Evolutionary conservation across 2,797 vertebrate genomes (phyloP), one percentile per base, ranked within the genome.

Genomic region (Acrocephalus scirpaceus): DNA sequence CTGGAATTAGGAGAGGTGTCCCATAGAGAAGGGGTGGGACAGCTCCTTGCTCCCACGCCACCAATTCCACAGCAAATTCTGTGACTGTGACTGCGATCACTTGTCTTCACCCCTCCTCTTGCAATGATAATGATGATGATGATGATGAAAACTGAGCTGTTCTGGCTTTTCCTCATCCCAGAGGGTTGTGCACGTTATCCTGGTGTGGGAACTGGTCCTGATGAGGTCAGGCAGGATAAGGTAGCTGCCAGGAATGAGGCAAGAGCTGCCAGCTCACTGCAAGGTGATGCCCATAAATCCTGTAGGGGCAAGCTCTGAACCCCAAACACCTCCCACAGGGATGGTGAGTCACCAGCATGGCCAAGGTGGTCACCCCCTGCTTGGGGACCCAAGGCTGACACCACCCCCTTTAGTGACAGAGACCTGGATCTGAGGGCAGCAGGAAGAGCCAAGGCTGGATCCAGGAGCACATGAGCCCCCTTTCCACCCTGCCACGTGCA

Each of bases 1-100:
- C 44, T 36, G 45, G 26, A 27, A 44, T 6, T 19, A 10, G 32
- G 36, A 47, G 44, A 47, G 11, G 17, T 73, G 15, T 10, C 15
- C 44, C 8, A 32, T 2, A 15, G 54, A 44, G 42, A 8, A 13
- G 27, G 64, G 23, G 8, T 34, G 44, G 23, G 54, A 65, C 1
- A 14, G 16, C 14, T 81, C 16, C 47, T 70, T 21, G 15, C 5
- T 27, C n/a, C 20, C 12, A 0, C 0, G 0, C 21, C 0, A 3
- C 21, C 25, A 21, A 13, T 67, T 14, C 32, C 44, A 30, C 21
- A 14, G 22, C 1, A 3, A 58, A 54, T 50, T 7, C 60, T 13
- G 26, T 58, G 57, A 4, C 21, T 23, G 11, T 29, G 32, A 4
- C 21, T 23, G 11, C 25, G 32, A 26, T 23, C 10, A 2, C 17